Conservation (phyloP, 2,888 invertebrate species). For the Leptogaster cylindrica region DNA sequence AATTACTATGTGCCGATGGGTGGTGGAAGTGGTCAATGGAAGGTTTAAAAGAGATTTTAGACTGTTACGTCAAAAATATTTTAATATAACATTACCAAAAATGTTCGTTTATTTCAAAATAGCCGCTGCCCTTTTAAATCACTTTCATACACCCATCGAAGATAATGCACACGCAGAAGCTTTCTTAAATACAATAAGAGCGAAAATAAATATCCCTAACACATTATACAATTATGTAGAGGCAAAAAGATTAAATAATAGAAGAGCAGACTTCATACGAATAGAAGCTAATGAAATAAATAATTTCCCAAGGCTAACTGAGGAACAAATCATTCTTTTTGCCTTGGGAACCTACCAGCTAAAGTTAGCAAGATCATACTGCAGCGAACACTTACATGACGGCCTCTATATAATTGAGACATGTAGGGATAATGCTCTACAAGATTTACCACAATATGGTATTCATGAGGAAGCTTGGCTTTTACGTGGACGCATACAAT, state of each 20-base stretch:
- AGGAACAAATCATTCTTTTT: background rate
- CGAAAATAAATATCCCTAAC: background rate
- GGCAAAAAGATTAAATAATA: too few relatives aligned
- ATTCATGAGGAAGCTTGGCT: too few relatives aligned
- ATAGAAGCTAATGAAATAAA: too few relatives aligned
- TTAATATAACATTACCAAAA: background rate
- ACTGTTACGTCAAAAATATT: too few relatives aligned
- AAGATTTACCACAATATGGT: too few relatives aligned
- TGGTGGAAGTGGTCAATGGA: background rate
- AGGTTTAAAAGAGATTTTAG: too few relatives aligned
- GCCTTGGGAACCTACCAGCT: background rate
- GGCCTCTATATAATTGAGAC: background rate
- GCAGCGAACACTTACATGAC: background rate
- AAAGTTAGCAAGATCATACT: background rate
- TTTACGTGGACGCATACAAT: too few relatives aligned
- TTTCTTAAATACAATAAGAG: background rate
- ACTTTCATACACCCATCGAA: background rate
- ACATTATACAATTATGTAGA: too few relatives aligned
- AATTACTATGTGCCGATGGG: background rate
- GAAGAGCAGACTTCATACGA: too few relatives aligned
- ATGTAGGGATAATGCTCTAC: too few relatives aligned
- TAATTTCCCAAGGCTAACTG: background rate
- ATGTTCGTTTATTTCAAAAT: background rate
- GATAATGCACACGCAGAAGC: background rate
- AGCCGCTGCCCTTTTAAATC: background rate